Base-by-base conservation (phyloP, 2,113 vertebrate genomes). In the Chloebia gouldiae region DNA sequence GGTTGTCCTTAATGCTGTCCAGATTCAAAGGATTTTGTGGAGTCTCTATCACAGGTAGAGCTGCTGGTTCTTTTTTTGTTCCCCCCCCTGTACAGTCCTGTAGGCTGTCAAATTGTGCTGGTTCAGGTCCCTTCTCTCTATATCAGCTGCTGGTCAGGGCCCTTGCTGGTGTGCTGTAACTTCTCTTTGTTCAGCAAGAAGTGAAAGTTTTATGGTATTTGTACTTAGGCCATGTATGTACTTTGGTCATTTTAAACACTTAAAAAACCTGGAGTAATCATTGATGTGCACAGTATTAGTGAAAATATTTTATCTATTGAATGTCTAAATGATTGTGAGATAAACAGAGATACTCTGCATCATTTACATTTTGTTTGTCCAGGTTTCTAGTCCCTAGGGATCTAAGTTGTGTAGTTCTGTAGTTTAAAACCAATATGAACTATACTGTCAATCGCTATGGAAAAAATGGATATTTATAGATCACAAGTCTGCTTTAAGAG, bases 401-500 rank as follows among this genome's bases (percentile, higher is more conserved):
- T 92, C 47, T 51, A 15, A 86, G 56, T 18, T 75, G 12, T 42
- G 3, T 50, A 45, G 22, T 45, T 86, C 30, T 76, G 37, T 42
- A n/a, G 0, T 77, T 53, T 65, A 54, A 86, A 86, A 71, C 2
- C 25, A n/a, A 1, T 25, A 7, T 45, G 57, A 82, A 16, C 66
- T 79, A 3, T 33, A 23, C 16, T 76, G 44, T 42, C 6, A 13
- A 2, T 71, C 0, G 3, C 21, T 27, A 0, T 79, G 42, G 39
- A 65, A 75, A 81, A 82, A 63, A 12, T 25, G 35, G 25, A 30
- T 64, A n/a, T 49, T 44, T 37, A 15, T 2, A 68, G 9, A 50
- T 65, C 28, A 59, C 25, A 63, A 47, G 28, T 66, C 35, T 71
- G 31, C 33, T 92, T 60, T 75, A 54, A 23, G 27, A 68, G 30